These are phyloP conservation scores for Sinella curviseta DNA, from an alignment of 1,140 invertebrate genomes.

Conservation along the genomic window DNA sequence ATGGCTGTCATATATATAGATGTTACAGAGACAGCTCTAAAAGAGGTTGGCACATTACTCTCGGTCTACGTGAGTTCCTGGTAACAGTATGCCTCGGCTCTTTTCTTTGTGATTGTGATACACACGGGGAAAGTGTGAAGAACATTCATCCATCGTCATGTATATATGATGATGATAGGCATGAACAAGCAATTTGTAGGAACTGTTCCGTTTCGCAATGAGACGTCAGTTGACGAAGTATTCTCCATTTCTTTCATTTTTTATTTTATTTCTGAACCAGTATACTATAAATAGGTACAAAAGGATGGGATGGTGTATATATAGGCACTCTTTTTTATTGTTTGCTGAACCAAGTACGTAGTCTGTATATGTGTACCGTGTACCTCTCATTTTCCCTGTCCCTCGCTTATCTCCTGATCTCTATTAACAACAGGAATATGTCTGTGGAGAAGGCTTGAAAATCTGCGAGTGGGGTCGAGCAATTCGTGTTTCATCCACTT, in stretches of 20 bases:
- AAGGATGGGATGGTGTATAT: no score
- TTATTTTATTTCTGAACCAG: not conserved
- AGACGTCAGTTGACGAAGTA: no score
- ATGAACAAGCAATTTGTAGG: not conserved
- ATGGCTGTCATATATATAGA: conserved; percentile 2
- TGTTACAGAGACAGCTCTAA: not conserved
- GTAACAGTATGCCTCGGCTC: not conserved
- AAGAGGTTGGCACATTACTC: no score
- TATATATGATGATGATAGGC: conserved; percentile 6
- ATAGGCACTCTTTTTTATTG: no score
- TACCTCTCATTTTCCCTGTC: no score
- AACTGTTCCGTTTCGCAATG: not conserved
- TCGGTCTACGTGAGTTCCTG: not conserved
- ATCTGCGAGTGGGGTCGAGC: conserved; percentile 73
- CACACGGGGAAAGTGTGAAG: not conserved
- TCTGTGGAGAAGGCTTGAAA: conserved; percentile 67
- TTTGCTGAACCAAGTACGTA: no score
- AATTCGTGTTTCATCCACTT: conserved; percentile 71
- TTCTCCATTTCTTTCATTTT: not conserved
- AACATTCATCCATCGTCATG: conserved; percentile 10
- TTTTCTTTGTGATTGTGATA: not conserved
- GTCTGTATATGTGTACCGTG: no score
- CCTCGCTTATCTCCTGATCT: not conserved
- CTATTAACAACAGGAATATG: conserved; percentile 62
- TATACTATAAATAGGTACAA: no score